A percentile compares a stretch with the other conserved stretches of the same genome.
Evolutionary conservation across 2,797 vertebrate species (phyloP).

Genomic region (Intellagama lesueurii): DNA sequence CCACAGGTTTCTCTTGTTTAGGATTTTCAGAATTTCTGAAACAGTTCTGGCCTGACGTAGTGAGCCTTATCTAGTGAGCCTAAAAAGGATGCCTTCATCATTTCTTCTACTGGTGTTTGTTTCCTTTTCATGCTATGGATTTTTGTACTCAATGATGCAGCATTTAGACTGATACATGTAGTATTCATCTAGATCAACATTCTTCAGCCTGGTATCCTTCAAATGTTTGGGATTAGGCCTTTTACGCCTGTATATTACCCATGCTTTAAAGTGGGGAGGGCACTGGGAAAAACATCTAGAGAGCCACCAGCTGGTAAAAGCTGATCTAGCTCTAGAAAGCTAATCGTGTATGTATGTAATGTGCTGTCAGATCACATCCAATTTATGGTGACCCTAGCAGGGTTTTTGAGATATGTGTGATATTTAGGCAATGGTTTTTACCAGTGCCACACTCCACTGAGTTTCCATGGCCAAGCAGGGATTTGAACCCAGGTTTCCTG

Average conservation of each 20-base stretch:
- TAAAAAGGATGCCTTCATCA: not conserved
- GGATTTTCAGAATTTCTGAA: not conserved
- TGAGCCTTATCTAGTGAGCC: not conserved
- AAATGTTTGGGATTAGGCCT: not conserved
- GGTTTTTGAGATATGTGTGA: too few species aligned
- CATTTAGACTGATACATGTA: not conserved
- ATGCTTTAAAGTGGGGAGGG: not conserved
- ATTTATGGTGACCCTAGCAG: too few species aligned
- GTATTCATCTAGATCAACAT: not conserved
- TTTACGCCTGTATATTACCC: not conserved
- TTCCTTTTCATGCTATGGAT: not conserved
- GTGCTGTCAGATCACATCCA: too few species aligned
- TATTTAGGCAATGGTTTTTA: too few species aligned
- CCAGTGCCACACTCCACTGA: too few species aligned
- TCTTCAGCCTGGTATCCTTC: not conserved
- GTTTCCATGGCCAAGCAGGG: too few species aligned
- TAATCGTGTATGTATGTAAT: too few species aligned
- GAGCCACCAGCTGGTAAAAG: not conserved
- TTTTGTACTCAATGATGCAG: not conserved
- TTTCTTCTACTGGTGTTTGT: not conserved
- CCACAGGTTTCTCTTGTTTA: not conserved
- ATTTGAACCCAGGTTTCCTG: too few species aligned
- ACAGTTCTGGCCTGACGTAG: not conserved
- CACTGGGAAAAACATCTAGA: not conserved
- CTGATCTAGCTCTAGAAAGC: not conserved